Percentiles rank a stretch among this genome's conserved stretches.
phyloP scores from a whole-genome alignment of 1,140 invertebrate genomes.

The Ceratoteleas bidentatus region DNA sequence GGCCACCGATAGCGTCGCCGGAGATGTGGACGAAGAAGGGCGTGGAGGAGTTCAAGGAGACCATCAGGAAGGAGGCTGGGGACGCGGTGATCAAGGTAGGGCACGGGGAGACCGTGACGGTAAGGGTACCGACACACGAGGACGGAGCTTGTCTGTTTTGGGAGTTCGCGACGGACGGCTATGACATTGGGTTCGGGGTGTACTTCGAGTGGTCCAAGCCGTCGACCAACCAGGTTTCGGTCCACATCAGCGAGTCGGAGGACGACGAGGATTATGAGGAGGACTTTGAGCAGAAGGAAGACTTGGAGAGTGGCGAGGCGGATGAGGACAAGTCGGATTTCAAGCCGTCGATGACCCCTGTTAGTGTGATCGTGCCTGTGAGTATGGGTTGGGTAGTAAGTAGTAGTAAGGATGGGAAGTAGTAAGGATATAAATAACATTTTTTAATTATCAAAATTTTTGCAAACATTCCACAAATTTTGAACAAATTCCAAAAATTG shows the following conservation, averaged over 20 bases:
- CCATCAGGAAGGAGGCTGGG: slow-evolving; percentile 92
- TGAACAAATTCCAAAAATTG: too few relatives aligned
- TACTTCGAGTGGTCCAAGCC: slow-evolving; percentile 99
- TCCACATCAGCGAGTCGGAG: slow-evolving; percentile 95
- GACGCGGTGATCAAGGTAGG: slow-evolving; percentile 97
- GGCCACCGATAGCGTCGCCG: slow-evolving; percentile 86
- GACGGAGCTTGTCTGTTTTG: slow-evolving; percentile 98
- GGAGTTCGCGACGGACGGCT: slow-evolving; percentile 99
- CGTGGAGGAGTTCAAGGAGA: slow-evolving; percentile 95
- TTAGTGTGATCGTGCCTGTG: slow-evolving; percentile 79
- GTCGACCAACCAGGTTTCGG: slow-evolving; percentile 90
- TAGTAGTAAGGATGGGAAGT: too few relatives aligned
- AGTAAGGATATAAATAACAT: too few relatives aligned
- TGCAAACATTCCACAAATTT: too few relatives aligned
- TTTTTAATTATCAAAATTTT: too few relatives aligned
- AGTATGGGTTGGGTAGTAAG: slow-evolving; percentile 44
- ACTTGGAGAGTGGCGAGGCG: slow-evolving; percentile 78
- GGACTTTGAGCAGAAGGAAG: slow-evolving; percentile 87
- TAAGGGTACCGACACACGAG: slow-evolving; percentile 97
- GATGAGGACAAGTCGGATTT: slow-evolving; percentile 74
- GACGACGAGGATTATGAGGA: slow-evolving; percentile 94
- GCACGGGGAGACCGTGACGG: slow-evolving; percentile 98
- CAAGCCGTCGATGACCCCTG: slow-evolving; percentile 73
- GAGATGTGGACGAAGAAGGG: slow-evolving; percentile 97
- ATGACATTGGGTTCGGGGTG: slow-evolving; percentile 99